Percentiles rank a stretch among this genome's conserved stretches.
Conservation (phyloP, 2,113 vertebrate species). For the Tamias sibiricus region DNA sequence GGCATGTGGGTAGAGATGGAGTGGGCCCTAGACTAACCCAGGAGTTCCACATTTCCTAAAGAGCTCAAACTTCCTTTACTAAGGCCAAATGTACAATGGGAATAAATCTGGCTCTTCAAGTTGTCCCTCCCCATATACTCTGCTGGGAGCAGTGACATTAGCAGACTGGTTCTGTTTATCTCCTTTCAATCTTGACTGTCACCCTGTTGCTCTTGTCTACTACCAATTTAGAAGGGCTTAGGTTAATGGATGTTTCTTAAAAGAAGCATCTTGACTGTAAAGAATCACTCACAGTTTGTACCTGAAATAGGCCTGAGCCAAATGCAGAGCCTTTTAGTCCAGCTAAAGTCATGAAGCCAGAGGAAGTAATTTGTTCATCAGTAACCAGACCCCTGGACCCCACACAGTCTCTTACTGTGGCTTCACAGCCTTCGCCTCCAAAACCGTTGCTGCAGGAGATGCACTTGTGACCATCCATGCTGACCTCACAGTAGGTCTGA, state of each 20-base stretch:
- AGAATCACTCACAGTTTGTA: background rate
- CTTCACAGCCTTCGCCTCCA: conserved; percentile 94
- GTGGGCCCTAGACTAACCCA: background rate
- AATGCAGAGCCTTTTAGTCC: background rate
- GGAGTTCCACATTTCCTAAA: background rate
- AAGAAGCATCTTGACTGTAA: background rate
- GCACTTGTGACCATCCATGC: conserved; percentile 90
- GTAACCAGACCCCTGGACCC: background rate
- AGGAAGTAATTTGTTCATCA: background rate
- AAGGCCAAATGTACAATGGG: background rate
- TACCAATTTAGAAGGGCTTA: background rate
- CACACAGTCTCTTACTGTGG: conserved; percentile 89
- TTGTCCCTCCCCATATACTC: background rate
- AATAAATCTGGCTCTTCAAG: background rate
- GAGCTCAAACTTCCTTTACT: background rate
- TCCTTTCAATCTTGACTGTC: background rate
- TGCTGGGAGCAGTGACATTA: background rate
- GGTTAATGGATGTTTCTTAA: background rate
- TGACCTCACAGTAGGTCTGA: conserved; percentile 95
- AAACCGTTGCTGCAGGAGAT: conserved; percentile 95
- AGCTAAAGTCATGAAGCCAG: background rate
- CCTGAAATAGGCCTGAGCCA: background rate
- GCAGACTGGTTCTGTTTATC: background rate
- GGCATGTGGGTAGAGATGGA: background rate
- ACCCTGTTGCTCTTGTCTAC: background rate